Evolutionary conservation across 92 coral and sea anemone genomes (phyloP).

Genomic region (Scolanthus callimorphus): DNA sequence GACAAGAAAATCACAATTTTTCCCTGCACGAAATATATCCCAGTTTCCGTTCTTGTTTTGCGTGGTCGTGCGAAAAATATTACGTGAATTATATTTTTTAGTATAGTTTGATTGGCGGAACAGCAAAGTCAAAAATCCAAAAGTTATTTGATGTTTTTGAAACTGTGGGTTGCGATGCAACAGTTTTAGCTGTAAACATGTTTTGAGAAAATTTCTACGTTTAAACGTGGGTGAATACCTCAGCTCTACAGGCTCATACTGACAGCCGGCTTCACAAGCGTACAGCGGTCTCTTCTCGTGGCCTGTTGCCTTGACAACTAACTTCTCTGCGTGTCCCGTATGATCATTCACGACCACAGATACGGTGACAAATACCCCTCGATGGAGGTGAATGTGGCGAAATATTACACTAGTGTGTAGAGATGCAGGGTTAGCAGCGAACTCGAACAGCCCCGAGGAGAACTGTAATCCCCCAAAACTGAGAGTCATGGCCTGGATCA

Average conservation of each 20-base stretch:
- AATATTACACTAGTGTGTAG: slow-evolving; percentile 90
- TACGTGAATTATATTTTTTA: too few species aligned
- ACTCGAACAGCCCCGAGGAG: slow-evolving; percentile 89
- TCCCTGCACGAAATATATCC: too few species aligned
- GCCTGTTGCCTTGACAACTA: slow-evolving; percentile 66
- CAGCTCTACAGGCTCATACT: slow-evolving; percentile 86
- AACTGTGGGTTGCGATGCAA: too few species aligned
- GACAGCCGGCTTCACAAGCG: slow-evolving; percentile 99
- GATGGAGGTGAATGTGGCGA: slow-evolving; percentile 86
- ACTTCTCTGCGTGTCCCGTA: slow-evolving; percentile 88
- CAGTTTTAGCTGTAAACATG: too few species aligned
- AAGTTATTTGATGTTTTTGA: too few species aligned
- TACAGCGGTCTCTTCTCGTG: slow-evolving; percentile 65
- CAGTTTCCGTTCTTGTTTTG: too few species aligned
- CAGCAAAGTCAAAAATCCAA: too few species aligned
- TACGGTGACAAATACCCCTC: slow-evolving; percentile 64
- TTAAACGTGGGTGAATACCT: slow-evolving; percentile 69
- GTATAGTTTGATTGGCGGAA: too few species aligned
- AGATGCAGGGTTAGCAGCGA: slow-evolving; percentile 97
- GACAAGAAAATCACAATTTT: too few species aligned
- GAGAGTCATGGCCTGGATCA: slow-evolving; percentile 88
- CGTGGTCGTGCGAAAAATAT: too few species aligned
- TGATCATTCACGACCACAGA: slow-evolving; percentile 79
- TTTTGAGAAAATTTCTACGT: too few species aligned
- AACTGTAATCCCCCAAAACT: slow-evolving; percentile 98